Base-by-base conservation (phyloP, 2,888 invertebrate genomes). In the Apodemia zela region DNA sequence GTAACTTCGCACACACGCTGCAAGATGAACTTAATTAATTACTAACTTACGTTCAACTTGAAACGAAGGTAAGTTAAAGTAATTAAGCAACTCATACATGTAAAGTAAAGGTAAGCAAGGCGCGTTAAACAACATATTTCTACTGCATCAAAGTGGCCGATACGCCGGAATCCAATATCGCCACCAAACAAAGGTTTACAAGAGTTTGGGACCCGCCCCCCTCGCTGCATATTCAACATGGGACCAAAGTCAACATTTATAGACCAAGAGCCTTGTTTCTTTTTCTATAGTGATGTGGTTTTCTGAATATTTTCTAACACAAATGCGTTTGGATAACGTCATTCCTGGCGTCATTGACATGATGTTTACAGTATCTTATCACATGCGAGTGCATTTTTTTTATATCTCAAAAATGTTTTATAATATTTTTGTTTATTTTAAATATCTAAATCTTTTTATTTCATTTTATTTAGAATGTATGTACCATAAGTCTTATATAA, bases 141-240 rank as follows among this genome's bases (percentile, higher is more conserved):
- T 75, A 74, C 76, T 75, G 80, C 82, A 82, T 84, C 85, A 83
- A 84, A 83, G 85, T 78, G 81, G 73, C 75, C 82, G 82, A 82
- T 83, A 83, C 80, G 80, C 81, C 68, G 73, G 82, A 82, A 86
- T 82, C 89, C 89, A 89, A 89, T 89, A 89, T 88, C 83, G 87
- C 77, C 65, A 76, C 73, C 86, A 84, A 86, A 89, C 89, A 90
- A 89, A 89, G 89, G 85, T 86, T 86, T 87, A 90, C 90, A 89
- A 87, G 90, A 90, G 90, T 89, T 89, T 84, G 81, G 82, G 79
- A 75, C 81, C 81, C 89, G 85, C 90, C 90, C 82, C 80, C 70
- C 70, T 74, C 80, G 75, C 85, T 90, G 88, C 90, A 89, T 90
- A 90, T 90, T 90, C 90, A 90, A 85, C 84, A 81, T 72, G 79